Evolutionary conservation across 2,797 vertebrate genomes (phyloP).

Genomic region (Chromis chromis): DNA sequence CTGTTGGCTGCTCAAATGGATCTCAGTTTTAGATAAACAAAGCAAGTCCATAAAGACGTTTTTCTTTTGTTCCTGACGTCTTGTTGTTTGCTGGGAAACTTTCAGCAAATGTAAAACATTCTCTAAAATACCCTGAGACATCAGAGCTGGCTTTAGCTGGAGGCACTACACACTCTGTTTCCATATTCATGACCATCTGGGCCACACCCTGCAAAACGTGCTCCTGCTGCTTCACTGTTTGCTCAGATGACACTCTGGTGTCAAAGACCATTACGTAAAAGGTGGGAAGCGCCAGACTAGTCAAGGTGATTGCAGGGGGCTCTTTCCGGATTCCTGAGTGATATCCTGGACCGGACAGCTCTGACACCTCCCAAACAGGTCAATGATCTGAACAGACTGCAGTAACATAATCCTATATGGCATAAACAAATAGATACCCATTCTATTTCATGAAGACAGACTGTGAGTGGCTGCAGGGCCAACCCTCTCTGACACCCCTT

Average conservation of each 20-base stretch:
- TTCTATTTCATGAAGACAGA: conserved; percentile 50
- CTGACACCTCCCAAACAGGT: conserved; percentile 38
- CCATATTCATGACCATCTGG: conserved; percentile 82
- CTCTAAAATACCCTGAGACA: conserved; percentile 39
- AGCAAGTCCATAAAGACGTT: conserved; percentile 4
- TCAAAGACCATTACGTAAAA: conserved; percentile 69
- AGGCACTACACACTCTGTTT: conserved; percentile 38
- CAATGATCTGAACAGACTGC: conserved; percentile 66
- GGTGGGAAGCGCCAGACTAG: conserved; percentile 50
- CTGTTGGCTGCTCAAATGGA: conserved; percentile 5
- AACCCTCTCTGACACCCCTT: conserved; percentile 54
- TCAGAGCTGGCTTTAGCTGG: conserved; percentile 38
- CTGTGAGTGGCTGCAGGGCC: conserved; percentile 61
- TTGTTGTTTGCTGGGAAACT: conserved; percentile 35
- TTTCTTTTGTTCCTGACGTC: neutral
- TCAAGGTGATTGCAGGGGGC: conserved; percentile 63
- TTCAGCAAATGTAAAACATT: conserved; percentile 31
- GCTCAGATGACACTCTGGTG: conserved; percentile 66
- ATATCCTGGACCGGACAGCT: conserved; percentile 42
- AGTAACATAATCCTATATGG: conserved; percentile 49
- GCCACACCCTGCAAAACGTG: conserved; percentile 70
- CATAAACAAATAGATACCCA: conserved; percentile 56
- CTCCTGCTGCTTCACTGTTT: conserved; percentile 72
- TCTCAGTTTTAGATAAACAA: conserved; percentile 13
- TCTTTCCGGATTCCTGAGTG: conserved; percentile 46